These are phyloP conservation scores for Sarotherodon lohbergeri DNA, from an alignment of 2,113 vertebrate genomes.

Conservation along the genomic window DNA sequence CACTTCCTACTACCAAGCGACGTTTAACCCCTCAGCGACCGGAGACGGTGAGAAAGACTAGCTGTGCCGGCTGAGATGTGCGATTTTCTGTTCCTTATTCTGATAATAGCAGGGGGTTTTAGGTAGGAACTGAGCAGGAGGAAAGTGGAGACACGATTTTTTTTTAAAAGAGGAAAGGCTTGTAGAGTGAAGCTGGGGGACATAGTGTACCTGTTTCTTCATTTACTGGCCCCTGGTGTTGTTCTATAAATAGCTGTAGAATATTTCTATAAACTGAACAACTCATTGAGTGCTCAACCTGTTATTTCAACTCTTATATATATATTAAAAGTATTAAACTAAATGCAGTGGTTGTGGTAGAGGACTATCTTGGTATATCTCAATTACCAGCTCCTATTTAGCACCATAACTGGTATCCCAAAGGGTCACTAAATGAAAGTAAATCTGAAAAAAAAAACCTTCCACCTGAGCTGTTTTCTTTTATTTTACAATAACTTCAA, in stretches of 20 bases:
- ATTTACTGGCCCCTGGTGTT: background rate
- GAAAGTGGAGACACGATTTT: background rate
- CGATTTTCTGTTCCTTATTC: background rate
- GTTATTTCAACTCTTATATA: background rate
- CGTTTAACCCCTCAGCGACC: constrained; percentile 62
- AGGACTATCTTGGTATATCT: background rate
- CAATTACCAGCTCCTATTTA: background rate
- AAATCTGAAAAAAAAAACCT: background rate
- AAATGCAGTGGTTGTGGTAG: background rate
- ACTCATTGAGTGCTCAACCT: background rate
- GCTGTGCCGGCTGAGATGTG: background rate
- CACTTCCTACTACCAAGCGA: constrained; percentile 61
- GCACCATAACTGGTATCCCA: background rate
- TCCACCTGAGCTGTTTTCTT: background rate
- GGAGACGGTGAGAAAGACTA: background rate
- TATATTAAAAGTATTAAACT: background rate
- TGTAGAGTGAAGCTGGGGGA: background rate
- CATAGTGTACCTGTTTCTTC: background rate
- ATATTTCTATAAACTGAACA: background rate
- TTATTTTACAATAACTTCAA: background rate
- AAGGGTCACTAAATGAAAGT: background rate
- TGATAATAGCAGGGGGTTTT: background rate
- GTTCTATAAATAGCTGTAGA: background rate
- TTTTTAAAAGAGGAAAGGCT: background rate
- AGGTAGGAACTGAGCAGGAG: background rate